Evolutionary conservation across 1,140 invertebrate genomes (phyloP), one percentile per base, ranked within the genome.

Genomic region (Panagrolaimus sp.): DNA sequence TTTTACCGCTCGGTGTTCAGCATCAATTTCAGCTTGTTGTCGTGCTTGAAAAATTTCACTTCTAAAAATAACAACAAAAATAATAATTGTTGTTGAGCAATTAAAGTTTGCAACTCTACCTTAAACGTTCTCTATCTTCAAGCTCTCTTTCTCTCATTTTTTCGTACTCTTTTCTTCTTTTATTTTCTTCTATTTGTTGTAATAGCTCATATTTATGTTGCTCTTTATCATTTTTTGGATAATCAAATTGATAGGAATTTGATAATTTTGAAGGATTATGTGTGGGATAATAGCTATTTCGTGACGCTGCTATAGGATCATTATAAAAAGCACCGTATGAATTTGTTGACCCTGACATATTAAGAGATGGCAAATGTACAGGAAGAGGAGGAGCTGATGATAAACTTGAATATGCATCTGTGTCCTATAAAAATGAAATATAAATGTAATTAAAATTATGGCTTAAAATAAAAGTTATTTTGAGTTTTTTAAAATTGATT

Each of bases 111-210:
- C 20, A 62, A 13, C 23, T n/a, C n/a, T n/a, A 77, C 76, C 68
- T 73, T 11, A 77, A 68, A 61, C 76, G 47, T 62, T 80, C 67
- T 5, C 69, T 14, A 48, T 78, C 78, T n/a, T 78, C 76, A 23
- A 69, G 62, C 44, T 80, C 72, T 75, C 76, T 78, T 43, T 78
- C 76, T 31, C 66, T 67, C 23, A 75, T 65, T 65, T 78, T 77
- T 47, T 81, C 78, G 42, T 77, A 46, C 1, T 51, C 47, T 43
- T 75, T 72, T 27, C 78, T 31, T 46, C 69, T 46, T 43, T 69
- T 65, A 42, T 78, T 78, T 16, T 81, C 76, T 53, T 78, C 78
- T 62, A 78, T 78, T 68, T 78, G 76, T 25, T 63, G 43, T 31
- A 78, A 51, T 16, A 78, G 65, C 38, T 78, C 76, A 9, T 67